Evolutionary conservation across 2,888 invertebrate species (phyloP).

Genomic region (Zhengitettix transpicula): DNA sequence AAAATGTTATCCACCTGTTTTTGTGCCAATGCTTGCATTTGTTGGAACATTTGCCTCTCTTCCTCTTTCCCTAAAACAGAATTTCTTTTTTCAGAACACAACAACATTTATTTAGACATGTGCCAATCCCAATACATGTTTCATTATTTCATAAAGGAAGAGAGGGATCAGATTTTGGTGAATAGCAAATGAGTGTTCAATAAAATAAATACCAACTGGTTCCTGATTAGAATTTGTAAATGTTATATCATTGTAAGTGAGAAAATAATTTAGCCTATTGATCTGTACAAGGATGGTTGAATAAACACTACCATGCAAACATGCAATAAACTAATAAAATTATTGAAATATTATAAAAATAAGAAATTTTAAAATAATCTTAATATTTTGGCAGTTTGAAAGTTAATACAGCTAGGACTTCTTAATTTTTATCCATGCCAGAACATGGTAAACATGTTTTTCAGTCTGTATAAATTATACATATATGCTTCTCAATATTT

Average conservation of each 20-base stretch:
- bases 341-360: not conserved
- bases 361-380: not conserved
- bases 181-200: too few relatives aligned
- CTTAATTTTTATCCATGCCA: not conserved
- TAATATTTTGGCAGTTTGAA: not conserved
- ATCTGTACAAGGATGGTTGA: not conserved
- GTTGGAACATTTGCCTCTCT: conserved; percentile 90
- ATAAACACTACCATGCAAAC: not conserved
- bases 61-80: conserved; percentile 79
- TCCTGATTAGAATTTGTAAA: too few relatives aligned
- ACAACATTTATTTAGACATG: not conserved
- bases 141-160: not conserved
- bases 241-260: too few relatives aligned
- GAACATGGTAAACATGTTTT: too few relatives aligned
- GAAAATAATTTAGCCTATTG: not conserved
- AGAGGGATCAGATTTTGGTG: not conserved
- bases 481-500: too few relatives aligned
- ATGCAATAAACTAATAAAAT: not conserved
- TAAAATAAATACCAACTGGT: too few relatives aligned
- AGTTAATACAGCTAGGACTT: not conserved
- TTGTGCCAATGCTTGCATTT: conserved; percentile 92
- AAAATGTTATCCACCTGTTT: conserved; percentile 62
- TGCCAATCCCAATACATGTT: not conserved
- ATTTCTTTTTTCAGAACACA: conserved; percentile 1
- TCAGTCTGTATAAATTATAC: too few relatives aligned